phyloP scores from a whole-genome alignment of 2,888 invertebrate species.

The Cryptosula pallasiana region DNA sequence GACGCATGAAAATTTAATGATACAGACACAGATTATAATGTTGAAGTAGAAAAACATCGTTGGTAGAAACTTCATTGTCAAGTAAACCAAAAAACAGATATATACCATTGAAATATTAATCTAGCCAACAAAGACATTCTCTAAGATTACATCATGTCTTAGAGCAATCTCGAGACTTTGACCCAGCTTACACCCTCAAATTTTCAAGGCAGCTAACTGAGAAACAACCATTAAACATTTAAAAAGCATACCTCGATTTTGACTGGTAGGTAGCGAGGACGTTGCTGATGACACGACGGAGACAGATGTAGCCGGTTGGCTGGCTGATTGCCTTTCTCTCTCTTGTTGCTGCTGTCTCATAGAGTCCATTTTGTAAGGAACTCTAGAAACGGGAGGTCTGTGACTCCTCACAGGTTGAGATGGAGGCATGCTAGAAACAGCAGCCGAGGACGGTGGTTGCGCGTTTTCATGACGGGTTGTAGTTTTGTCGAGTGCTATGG shows the following conservation, averaged over 20 bases:
- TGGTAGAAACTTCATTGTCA: no score
- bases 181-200: no score
- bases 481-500: background rate
- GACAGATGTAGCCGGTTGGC: background rate
- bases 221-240: no score
- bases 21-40: no score
- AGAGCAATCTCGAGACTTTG: no score
- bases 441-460: background rate
- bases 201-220: no score
- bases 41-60: no score
- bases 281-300: background rate
- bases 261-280: background rate
- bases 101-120: no score
- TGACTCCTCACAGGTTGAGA: background rate
- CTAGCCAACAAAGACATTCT: no score
- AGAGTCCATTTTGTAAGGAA: conserved; percentile 20
- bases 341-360: conserved; percentile 9
- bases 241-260: background rate
- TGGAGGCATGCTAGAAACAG: background rate
- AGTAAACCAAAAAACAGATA: no score
- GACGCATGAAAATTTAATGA: no score
- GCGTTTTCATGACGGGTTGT: background rate
- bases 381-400: background rate
- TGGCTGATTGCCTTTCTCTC: background rate
- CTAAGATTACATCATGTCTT: no score